Evolutionary conservation across 2,797 vertebrate genomes (phyloP), one percentile per base, ranked within the genome.

Genomic region (Luscinia luscinia): DNA sequence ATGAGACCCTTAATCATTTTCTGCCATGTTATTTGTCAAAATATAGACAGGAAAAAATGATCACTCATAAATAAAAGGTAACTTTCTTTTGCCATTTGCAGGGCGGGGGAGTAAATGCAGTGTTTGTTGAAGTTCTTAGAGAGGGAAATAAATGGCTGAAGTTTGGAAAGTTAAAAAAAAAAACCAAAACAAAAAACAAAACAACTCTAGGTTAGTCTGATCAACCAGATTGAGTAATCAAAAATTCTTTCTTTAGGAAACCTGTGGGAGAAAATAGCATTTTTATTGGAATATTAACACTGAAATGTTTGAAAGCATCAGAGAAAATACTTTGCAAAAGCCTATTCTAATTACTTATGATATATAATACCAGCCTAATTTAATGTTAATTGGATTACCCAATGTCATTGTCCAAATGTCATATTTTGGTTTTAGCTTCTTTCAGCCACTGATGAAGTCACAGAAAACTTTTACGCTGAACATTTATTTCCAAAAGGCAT

Each of bases 11-110:
- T 97, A 97, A 96, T 98, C 95, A 96, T 97, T 95, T 95, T 58
- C 72, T 94, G 94, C 94, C 90, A 96, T 83, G 87, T 96, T 97
- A 97, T 97, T 97, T 97, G 92, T 97, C 97, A 97, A 97, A 97
- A 97, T 94, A 96, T 51, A 94, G 90, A 97, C 93, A 97, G 79
- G 74, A 90, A 95, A 96, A 95, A 97, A 96, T 94, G 95, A 96
- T 97, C 95, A 87, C 79, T 97, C 92, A 95, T 96, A 97, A 97
- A 97, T 97, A 96, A 97, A 96, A 95, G 76, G 58, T 94, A 97
- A 96, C 83, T 97, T 94, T 92, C 74, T 93, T 96, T 96, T 96
- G n/a, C 82, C 55, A 62, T 93, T 91, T 92, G 62, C 82, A 95
- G 87, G 54, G 89, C 52, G 57, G 78, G 63, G 83, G 38, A 84